phyloP scores from a whole-genome alignment of 2,113 vertebrate genomes.

The Sebastes schlegelii region DNA sequence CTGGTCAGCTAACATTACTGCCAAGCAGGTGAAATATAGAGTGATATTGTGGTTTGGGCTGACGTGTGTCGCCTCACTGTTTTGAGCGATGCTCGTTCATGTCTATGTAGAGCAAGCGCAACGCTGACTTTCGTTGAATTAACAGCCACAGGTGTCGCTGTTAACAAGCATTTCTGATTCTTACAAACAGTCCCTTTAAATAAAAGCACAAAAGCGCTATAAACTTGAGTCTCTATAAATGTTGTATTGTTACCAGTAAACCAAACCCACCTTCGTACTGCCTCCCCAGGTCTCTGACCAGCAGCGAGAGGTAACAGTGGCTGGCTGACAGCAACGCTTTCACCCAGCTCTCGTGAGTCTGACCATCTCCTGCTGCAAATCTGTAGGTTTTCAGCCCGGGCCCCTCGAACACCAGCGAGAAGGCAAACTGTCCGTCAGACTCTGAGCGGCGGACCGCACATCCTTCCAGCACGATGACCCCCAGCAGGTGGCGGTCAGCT shows the following conservation, averaged over 20 bases:
- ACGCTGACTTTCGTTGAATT: no score
- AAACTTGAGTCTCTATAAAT: not conserved
- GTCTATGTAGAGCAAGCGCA: no score
- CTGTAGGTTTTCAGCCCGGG: slow-evolving; percentile 79
- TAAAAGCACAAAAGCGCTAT: not conserved
- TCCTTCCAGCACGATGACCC: slow-evolving; percentile 86
- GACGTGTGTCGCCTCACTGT: no score
- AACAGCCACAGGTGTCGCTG: no score
- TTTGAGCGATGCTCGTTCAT: no score
- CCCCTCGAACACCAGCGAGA: slow-evolving; percentile 78
- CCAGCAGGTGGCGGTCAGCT: slow-evolving; percentile 80
- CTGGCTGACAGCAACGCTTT: slow-evolving; percentile 80
- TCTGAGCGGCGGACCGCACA: slow-evolving; percentile 78
- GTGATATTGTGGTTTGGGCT: no score
- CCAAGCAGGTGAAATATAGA: no score
- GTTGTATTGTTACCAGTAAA: not conserved
- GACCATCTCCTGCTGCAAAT: slow-evolving; percentile 80
- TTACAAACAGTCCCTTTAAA: no score
- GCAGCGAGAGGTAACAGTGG: slow-evolving; percentile 77
- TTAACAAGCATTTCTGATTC: no score
- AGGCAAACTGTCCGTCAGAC: slow-evolving; percentile 74
- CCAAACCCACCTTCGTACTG: slow-evolving; percentile 78
- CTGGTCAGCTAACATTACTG: no score
- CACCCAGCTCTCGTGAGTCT: slow-evolving; percentile 82
- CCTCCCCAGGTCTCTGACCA: slow-evolving; percentile 79